Evolutionary conservation across 2,113 vertebrate species (phyloP), one percentile per base, ranked within the genome.

Genomic region (Indicator maculatus): DNA sequence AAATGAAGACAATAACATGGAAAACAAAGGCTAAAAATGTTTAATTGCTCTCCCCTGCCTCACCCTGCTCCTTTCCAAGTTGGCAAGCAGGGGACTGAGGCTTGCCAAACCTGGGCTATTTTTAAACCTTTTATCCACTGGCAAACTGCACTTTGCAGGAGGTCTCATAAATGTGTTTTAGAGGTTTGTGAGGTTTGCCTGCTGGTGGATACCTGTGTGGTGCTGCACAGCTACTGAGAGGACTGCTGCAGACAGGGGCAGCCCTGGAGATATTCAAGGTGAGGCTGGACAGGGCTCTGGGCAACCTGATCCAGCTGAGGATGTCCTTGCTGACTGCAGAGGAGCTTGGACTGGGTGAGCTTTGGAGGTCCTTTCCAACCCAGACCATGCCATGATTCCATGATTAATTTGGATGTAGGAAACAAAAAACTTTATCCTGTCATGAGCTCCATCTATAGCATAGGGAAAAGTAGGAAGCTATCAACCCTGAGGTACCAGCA

Each of bases 1-100:
- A 94, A 90, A 84, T 88, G 39, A 90, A 90, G 88, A 95, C 88
- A 95, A 91, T 94, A 83, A 67, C 58, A 90, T 53, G 58, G 65
- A 93, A 91, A 94, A 86, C 1, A 8, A 90, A 90, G 39, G 58
- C 79, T 95, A 86, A 94, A 95, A 95, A 76, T 93, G 80, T 94
- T 95, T 93, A 95, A 93, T 96, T 90, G 58, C 61, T 91, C 86
- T 83, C 93, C 50, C 58, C 91, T 86, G 83, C 88, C 88, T 95
- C 73, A 93, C 36, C 27, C 58, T 78, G 33, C 41, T 91, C 24
- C 47, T 78, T 93, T 97, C 85, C 90, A 96, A 95, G n/a, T 67
- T 93, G 93, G 93, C 94, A 95, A 70, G 50, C 28, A 56, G 39
- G 39, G 60, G 91, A 47, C 8, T 69, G 53, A 30, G 90, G 94